Base-by-base conservation (phyloP, 2,113 vertebrate species). In the Falco punctatus region DNA sequence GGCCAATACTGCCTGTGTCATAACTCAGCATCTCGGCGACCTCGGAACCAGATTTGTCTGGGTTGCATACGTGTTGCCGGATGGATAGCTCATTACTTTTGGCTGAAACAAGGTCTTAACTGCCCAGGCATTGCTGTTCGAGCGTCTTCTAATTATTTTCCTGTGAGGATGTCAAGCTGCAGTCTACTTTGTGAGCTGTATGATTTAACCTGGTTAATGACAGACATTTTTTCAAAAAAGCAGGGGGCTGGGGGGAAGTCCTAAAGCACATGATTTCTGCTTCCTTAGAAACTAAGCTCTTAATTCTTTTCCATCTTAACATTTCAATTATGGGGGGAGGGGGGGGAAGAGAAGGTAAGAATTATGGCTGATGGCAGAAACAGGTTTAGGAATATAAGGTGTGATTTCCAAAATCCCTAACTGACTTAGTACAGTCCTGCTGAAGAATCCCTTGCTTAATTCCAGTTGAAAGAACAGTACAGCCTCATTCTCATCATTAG, bases 191-290 rank as follows among this genome's bases (percentile, higher is more conserved):
- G 40, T 48, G 48, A 85, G 71, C 40, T 24, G 20, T n/a, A 5
- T 24, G n/a, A 69, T 52, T 91, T 55, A 66, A 61, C 42, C 75
- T 81, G 79, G 15, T 49, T 81, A 35, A 75, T 13, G 7, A 40
- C 4, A 65, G 1, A 15, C 15, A 11, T 49, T 57, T 28, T 72
- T 30, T 79, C 82, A 52, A 88, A 93, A 88, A 5, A 44, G 46
- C 42, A 42, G 42, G 10, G 23, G 5, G 11, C 3, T 38, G 18
- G 19, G 40, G 12, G 26, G 57, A 59, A 38, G 46, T 91, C 79
- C 85, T 86, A 54, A 90, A 92, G 78, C 93, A 90, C 88, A 86
- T 92, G 88, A 85, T 78, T 88, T 85, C 72, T 66, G 2, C 80
- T 59, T 78, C 94, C 90, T 72, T 81, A 15, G 4, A 81, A 97